phyloP scores from a whole-genome alignment of 2,888 invertebrate species.

The Penaeus monodon region DNA sequence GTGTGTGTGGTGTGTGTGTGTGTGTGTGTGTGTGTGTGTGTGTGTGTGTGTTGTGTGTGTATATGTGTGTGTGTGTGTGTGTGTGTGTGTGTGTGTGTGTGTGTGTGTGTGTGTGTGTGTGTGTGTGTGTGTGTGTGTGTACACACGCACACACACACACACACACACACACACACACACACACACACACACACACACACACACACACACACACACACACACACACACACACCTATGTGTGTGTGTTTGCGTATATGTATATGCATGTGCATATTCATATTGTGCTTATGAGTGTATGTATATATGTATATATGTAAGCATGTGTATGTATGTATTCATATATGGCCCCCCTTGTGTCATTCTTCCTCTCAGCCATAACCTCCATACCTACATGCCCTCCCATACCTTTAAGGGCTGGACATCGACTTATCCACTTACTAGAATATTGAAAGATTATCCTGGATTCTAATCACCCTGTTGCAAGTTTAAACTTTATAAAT shows the following conservation, averaged over 20 bases:
- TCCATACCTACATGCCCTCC: too few relatives aligned
- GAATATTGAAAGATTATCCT: too few relatives aligned
- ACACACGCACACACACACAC: too few relatives aligned
- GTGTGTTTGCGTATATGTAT: not conserved
- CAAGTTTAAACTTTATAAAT: too few relatives aligned
- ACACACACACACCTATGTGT: not conserved
- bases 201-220: not conserved
- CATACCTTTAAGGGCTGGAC: too few relatives aligned
- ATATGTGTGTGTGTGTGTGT: constrained; percentile 5
- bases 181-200: not conserved
- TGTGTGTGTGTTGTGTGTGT: not conserved
- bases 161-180: not conserved
- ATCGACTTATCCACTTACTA: too few relatives aligned
- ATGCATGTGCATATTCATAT: not conserved
- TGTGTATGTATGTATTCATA: not conserved
- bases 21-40: not conserved
- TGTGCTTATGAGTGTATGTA: not conserved
- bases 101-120: not conserved
- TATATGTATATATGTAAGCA: not conserved
- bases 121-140: not conserved
- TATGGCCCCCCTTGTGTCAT: not conserved
- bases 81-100: not conserved
- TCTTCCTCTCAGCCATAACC: not conserved
- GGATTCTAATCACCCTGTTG: too few relatives aligned
- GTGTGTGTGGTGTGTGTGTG: not conserved